Evolutionary conservation across 2,888 invertebrate species (phyloP), one percentile per base, ranked within the genome.

Genomic region (Andrena marginata): DNA sequence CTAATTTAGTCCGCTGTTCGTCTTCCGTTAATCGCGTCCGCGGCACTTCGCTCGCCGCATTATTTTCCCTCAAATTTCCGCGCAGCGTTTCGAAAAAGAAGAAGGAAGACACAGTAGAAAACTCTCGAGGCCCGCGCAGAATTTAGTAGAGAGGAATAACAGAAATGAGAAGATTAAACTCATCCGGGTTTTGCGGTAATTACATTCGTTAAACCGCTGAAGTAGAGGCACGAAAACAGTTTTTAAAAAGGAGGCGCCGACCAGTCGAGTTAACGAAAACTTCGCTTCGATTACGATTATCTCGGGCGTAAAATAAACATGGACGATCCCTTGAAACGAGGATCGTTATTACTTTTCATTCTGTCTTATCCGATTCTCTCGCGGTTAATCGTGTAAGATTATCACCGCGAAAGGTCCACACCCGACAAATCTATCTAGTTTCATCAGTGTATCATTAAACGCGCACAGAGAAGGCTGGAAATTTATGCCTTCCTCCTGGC

Each of bases 121-220:
- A 63, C 49, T 23, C 23, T 56, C 63, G 16, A 20, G n/a, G 16
- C 42, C 42, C 8, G 54, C 13, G 62, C 5, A 13, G 54, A 63
- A 68, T 71, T 68, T 77, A 77, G 67, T 80, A 62, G 77, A 62
- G 54, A 67, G 65, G 71, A 72, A 76, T 76, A 79, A 80, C 77
- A 67, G 56, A 68, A 72, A 77, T 23, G 80, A 49, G 72, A 56
- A 63, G 77, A 77, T 80, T 80, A 80, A 68, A 71, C 63, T 77
- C 67, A 42, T 67, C 62, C 67, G 63, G 67, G 20, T 49, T 64
- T 74, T 35, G 42, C 59, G 48, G 78, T 20, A 69, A 81, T 68
- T 64, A 69, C 51, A 73, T 81, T 81, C 68, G 51, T 81, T 69
- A 78, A 59, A 73, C 13, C 64, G 71, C 29, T 60, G 54, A 56